Percentiles rank a stretch among this genome's conserved stretches.
These are phyloP conservation scores for Periplaneta americana DNA, from an alignment of 1,140 invertebrate species.

Conservation along the genomic window DNA sequence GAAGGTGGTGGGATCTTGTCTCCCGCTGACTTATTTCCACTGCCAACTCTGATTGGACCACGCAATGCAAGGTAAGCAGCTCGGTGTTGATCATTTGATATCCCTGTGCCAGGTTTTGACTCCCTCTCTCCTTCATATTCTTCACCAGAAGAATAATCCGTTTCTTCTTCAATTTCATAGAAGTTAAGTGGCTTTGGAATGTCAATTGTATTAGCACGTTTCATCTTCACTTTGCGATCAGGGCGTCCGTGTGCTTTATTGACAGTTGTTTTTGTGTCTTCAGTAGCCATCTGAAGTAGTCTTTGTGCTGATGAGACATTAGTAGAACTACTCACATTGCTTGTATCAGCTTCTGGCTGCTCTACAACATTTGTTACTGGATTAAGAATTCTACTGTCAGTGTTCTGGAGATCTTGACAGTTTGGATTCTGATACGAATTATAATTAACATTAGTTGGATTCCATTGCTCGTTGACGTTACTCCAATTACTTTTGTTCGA, in stretches of 20 bases:
- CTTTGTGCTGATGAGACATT: constrained; percentile 27
- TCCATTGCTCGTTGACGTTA: not conserved
- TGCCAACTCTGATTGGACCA: constrained; percentile 49
- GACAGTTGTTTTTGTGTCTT: constrained; percentile 18
- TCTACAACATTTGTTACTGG: not conserved
- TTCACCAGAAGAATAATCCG: constrained; percentile 32
- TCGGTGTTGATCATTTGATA: constrained; percentile 25
- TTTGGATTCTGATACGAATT: not conserved
- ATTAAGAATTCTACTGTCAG: not conserved
- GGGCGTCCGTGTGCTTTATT: not conserved
- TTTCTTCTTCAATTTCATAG: constrained; percentile 45
- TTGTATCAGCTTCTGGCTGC: not conserved
- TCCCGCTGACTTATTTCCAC: not conserved
- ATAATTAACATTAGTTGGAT: not conserved
- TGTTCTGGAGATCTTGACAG: not conserved
- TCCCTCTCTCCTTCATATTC: constrained; percentile 24
- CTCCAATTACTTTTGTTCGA: not conserved
- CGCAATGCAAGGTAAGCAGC: constrained; percentile 42
- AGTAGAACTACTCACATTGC: not conserved
- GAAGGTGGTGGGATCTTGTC: constrained; percentile 43
- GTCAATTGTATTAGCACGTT: constrained; percentile 82
- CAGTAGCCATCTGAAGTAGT: constrained; percentile 28
- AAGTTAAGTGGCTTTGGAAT: constrained; percentile 64
- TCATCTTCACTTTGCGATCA: constrained; percentile 61
- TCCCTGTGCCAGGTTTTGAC: not conserved